phyloP scores from a whole-genome alignment of 2,113 vertebrate genomes.

The Nesospiza acunhae region DNA sequence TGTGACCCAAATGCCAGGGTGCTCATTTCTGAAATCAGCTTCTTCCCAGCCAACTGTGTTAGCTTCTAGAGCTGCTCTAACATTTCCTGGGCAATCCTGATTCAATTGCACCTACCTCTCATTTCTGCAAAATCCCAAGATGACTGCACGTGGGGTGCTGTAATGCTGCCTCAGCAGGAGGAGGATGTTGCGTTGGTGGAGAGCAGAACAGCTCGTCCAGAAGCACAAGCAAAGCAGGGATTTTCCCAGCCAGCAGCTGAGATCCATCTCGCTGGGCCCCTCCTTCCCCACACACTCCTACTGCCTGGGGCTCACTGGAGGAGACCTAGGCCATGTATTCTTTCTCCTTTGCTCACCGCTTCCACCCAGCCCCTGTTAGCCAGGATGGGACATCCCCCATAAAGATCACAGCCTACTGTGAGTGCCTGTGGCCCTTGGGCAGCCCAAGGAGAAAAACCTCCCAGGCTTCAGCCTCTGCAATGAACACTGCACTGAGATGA shows the following conservation, averaged over 20 bases:
- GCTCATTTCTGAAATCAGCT: background rate
- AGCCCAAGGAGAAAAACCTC: background rate
- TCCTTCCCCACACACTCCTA: background rate
- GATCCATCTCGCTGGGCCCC: rapidly evolving
- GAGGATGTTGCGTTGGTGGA: slow-evolving; percentile 16
- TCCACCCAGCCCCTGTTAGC: background rate
- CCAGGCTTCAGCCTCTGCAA: background rate
- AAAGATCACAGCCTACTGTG: background rate
- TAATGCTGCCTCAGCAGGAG: slow-evolving; percentile 19
- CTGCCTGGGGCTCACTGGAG: background rate
- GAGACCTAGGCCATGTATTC: background rate
- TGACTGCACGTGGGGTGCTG: background rate
- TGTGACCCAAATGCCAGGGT: background rate
- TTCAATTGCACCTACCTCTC: background rate
- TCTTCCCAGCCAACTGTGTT: background rate
- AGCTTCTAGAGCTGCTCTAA: background rate
- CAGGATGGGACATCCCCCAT: background rate
- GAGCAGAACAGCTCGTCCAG: slow-evolving; percentile 27
- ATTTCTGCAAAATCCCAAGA: background rate
- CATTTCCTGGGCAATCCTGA: slow-evolving; percentile 2
- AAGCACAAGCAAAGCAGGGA: background rate
- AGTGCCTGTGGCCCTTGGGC: background rate
- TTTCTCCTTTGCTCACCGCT: background rate
- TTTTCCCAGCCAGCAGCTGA: background rate
- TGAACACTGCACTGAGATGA: background rate